Conservation (phyloP, 2,113 vertebrate genomes). For the Serinus canaria region DNA sequence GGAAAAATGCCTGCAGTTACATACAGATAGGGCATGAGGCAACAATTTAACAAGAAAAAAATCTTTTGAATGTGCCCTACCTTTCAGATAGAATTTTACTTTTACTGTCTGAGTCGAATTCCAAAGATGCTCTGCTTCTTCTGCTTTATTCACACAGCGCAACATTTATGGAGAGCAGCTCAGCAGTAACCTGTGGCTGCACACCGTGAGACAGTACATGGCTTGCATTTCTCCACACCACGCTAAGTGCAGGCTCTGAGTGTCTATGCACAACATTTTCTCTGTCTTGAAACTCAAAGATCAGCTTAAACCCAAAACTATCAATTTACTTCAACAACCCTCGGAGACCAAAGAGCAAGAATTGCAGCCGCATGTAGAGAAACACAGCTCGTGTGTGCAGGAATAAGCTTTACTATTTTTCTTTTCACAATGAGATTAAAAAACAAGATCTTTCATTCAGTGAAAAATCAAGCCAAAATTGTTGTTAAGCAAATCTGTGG, state of each 20-base stretch:
- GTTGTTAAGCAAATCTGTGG: neutral
- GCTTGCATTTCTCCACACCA: neutral
- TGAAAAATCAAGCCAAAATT: neutral
- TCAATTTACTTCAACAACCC: neutral
- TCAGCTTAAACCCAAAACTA: neutral
- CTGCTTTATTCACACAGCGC: neutral
- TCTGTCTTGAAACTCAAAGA: neutral
- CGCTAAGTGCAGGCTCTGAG: neutral
- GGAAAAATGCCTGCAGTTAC: neutral
- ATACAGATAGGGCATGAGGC: neutral
- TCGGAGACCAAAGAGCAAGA: neutral
- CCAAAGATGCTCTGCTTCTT: neutral
- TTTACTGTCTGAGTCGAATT: neutral
- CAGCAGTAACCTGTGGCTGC: neutral
- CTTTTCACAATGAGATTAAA: neutral
- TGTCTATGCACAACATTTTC: neutral
- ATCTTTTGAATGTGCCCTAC: neutral
- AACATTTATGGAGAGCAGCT: neutral
- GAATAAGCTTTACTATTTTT: neutral
- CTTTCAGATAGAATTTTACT: neutral
- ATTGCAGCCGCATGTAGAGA: neutral
- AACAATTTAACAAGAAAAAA: neutral
- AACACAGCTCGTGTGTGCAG: neutral
- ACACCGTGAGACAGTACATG: neutral
- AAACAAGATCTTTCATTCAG: neutral